A percentile compares a stretch with the other conserved stretches of the same genome.
phyloP scores from a whole-genome alignment of 1,140 invertebrate species.

The Lithobius niger region DNA sequence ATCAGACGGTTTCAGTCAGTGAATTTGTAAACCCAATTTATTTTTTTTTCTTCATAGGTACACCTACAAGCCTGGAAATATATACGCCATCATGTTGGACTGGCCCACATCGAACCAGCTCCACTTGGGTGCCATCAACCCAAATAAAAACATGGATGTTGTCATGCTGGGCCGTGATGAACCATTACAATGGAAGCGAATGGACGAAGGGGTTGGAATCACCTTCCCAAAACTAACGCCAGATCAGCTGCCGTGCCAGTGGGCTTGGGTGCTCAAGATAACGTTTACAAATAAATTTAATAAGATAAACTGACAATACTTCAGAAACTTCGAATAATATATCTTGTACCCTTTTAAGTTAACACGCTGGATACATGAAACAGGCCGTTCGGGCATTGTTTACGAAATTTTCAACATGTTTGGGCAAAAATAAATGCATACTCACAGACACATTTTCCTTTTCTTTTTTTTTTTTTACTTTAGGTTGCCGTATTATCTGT shows the following conservation, averaged over 20 bases:
- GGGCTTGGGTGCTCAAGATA: slow-evolving; percentile 6
- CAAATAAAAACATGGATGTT: slow-evolving; percentile 8
- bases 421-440: no score
- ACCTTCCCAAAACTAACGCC: neutral
- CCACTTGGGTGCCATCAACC: slow-evolving; percentile 31
- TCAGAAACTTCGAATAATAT: no score
- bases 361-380: no score
- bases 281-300: no score
- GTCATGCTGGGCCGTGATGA: slow-evolving; percentile 24
- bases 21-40: slow-evolving; percentile 2
- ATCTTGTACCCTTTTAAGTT: no score
- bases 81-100: slow-evolving; percentile 40
- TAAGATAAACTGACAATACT: no score
- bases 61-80: neutral
- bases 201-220: neutral
- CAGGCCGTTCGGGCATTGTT: no score
- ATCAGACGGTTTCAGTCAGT: neutral
- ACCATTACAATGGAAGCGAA: neutral
- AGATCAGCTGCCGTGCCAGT: neutral
- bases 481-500: no score
- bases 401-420: no score
- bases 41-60: neutral
- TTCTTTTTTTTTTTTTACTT: no score
- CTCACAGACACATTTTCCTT: no score
- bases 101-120: slow-evolving; percentile 48